Percentiles rank a stretch among this genome's conserved stretches.
phyloP scores from a whole-genome alignment of 1,140 invertebrate genomes.

The Homalodisca vitripennis region DNA sequence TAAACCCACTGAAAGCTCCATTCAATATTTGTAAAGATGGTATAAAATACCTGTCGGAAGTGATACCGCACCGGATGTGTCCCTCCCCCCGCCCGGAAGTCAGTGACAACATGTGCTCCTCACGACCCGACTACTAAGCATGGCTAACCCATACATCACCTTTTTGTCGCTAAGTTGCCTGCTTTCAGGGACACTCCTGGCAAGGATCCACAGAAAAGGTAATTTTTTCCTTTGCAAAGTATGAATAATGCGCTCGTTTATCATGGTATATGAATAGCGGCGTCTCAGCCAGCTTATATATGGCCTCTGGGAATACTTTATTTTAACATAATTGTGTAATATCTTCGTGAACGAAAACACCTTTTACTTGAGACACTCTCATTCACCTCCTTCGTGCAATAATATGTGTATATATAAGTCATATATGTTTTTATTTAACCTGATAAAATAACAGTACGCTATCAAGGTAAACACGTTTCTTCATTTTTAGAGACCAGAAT shows the following conservation, averaged over 20 bases:
- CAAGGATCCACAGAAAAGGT: constrained; percentile 19
- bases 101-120: too few species aligned
- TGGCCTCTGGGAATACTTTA: neutral
- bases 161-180: constrained; percentile 17
- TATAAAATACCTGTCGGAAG: too few species aligned
- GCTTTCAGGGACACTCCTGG: constrained; percentile 13
- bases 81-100: too few species aligned
- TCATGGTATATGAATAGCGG: constrained; percentile 14
- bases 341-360: neutral
- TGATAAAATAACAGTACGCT: too few species aligned
- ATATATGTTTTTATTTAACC: too few species aligned
- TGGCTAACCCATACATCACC: constrained; percentile 12
- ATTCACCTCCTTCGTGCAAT: neutral
- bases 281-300: constrained; percentile 14
- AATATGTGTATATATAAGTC: too few species aligned
- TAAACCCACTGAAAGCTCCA: too few species aligned
- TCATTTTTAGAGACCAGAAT: too few species aligned
- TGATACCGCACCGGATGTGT: too few species aligned
- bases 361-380: neutral
- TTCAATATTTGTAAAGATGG: too few species aligned
- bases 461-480: too few species aligned
- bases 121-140: too few species aligned
- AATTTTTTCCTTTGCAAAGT: constrained; percentile 10
- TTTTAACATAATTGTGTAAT: neutral
- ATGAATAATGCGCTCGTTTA: constrained; percentile 22